Evolutionary conservation across 2,797 vertebrate species (phyloP), one percentile per base, ranked within the genome.

Genomic region (Sparus aurata): DNA sequence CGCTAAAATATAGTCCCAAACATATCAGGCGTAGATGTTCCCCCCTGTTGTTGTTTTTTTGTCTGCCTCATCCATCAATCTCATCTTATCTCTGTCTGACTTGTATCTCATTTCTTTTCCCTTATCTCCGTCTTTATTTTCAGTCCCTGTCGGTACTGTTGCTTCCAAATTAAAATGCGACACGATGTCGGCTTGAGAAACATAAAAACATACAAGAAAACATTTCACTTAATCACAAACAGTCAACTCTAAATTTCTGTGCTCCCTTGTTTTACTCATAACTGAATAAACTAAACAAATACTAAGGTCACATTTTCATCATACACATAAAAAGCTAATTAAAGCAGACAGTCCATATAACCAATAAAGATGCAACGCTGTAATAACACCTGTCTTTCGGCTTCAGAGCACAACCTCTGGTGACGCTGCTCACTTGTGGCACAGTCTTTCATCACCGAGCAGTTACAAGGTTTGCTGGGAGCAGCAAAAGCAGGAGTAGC

Each of bases 271-370:
- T 49, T 61, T 57, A 8, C 15, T 68, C 15, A 22, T 1, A 52
- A 45, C 25, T 57, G 27, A 46, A 43, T 46, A 69, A 70, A 47
- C 59, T 22, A 69, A 79, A 75, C 49, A 68, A 72, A 58, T 53
- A 54, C 13, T 9, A 59, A 41, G 23, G 43, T 68, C 12, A 43
- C 3, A 4, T 63, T 70, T 63, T 59, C 17, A 57, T 65, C 55
- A 67, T n/a, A 72, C 10, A 65, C 54, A 69, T 25, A n/a, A 75
- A 27, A 17, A 30, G 50, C 38, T 66, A 55, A 71, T 60, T 55
- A 53, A 2, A 53, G 45, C 22, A 27, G 16, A n/a, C 20, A 11
- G 15, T 49, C 20, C n/a, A 30, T 46, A 22, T 16, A 25, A 8
- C 60, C 38, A 54, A 45, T 59, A 62, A 49, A 12, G 16, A 79